Base-by-base conservation (phyloP, 2,797 vertebrate genomes). In the Parambassis ranga region DNA sequence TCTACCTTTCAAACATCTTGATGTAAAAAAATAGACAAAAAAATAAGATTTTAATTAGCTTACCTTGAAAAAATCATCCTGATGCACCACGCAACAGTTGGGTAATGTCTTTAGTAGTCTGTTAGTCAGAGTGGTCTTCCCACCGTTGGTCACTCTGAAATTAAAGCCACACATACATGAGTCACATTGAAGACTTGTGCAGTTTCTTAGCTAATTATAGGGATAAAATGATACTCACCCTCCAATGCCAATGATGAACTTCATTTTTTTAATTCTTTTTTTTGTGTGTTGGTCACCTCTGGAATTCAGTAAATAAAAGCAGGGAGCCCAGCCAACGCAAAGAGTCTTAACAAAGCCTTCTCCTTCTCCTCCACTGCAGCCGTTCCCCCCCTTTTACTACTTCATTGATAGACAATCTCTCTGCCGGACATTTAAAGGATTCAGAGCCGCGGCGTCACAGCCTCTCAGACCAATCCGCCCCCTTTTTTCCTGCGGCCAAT, bases 31-130 rank as follows among this genome's bases (percentile, higher is more conserved):
- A 43, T n/a, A n/a, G n/a, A 11, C 48, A 55, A 19, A 10, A 7
- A 59, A 46, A 5, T 3, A 7, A 31, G 11, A 47, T 7, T 42
- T 53, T 56, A 10, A 52, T 16, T 3, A 3, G 7, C 87, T 82
- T 92, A 99, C 97, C 95, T 97, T 99, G 91, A 93, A 99, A 78
- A 99, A 98, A 79, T 98, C 94, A 36, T 98, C 97, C 75, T 98
- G 97, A 57, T 98, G 96, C 39, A 99, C 91, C 37, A 97, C 95
- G 1, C 96, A 98, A 87, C 96, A 97, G 86, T 96, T 98, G 50
- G 97, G 95, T 39, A 99, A 90, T 1, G 81, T 89, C 82, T 91
- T 92, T 70, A 91, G 27, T 7, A 98, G 89, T 60, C 81, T 90
- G 51, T 93, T 91, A 57, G 96, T 96, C 89, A 98, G 26, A 35